phyloP scores from a whole-genome alignment of 2,888 invertebrate species.

The Drosophila conformis region DNA sequence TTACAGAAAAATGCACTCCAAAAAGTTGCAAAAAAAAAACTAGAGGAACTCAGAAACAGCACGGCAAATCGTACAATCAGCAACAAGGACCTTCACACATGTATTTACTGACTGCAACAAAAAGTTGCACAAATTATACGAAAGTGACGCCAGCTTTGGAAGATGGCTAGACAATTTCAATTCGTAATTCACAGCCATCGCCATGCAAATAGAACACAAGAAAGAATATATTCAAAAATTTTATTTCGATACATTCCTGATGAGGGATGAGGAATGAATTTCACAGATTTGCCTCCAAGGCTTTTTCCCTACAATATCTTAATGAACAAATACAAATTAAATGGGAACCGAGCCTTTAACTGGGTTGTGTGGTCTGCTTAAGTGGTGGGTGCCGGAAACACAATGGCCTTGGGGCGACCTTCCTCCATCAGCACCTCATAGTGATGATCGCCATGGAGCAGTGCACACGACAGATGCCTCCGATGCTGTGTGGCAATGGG shows the following conservation, averaged over 20 bases:
- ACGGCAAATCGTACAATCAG: constrained; percentile 55
- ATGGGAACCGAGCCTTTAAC: background rate
- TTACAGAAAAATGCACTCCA: constrained; percentile 77
- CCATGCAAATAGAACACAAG: background rate
- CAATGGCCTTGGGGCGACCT: constrained; percentile 23
- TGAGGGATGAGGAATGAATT: background rate
- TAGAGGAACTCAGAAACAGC: constrained; percentile 32
- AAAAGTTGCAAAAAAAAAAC: constrained; percentile 55
- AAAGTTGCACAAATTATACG: constrained; percentile 70
- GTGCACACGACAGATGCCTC: constrained; percentile 11
- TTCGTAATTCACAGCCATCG: background rate
- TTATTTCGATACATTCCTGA: background rate
- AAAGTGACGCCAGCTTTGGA: constrained; percentile 57
- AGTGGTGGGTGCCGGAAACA: constrained; percentile 49
- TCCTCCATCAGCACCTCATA: constrained; percentile 42
- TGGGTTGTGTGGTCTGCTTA: background rate
- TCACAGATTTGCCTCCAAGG: background rate
- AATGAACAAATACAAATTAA: background rate
- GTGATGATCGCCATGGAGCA: constrained; percentile 40
- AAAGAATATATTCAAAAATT: background rate
- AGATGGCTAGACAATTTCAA: constrained; percentile 16
- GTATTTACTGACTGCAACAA: constrained; percentile 31
- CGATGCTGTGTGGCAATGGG: constrained; percentile 30
- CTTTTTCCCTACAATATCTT: background rate
- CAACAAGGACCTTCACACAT: constrained; percentile 9